Evolutionary conservation across 2,797 vertebrate species (phyloP).

Genomic region (Gastrophryne carolinensis): DNA sequence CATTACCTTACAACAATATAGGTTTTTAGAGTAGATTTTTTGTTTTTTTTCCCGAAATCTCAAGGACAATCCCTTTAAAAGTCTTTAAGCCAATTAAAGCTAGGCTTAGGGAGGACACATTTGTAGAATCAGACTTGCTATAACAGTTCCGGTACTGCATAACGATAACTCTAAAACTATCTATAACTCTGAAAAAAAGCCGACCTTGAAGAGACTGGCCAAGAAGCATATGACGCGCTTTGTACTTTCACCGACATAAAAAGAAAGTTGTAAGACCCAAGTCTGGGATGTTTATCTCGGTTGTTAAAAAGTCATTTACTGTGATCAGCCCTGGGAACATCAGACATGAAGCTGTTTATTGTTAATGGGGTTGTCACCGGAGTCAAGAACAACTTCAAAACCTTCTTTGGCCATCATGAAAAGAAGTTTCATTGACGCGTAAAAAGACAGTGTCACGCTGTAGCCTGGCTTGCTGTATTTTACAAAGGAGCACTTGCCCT

Average conservation of each 20-base stretch:
- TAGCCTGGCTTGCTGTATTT: too few species aligned
- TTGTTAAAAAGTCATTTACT: slow-evolving; percentile 1
- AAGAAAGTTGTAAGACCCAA: background rate
- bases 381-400: background rate
- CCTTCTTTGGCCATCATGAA: background rate
- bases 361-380: slow-evolving; percentile 5
- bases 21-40: too few species aligned
- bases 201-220: background rate
- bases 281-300: slow-evolving; percentile 12
- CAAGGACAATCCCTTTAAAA: too few species aligned
- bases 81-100: too few species aligned
- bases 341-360: slow-evolving; percentile 8
- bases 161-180: background rate
- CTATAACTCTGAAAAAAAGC: background rate
- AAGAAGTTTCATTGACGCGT: background rate
- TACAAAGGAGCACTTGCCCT: too few species aligned
- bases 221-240: background rate
- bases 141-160: too few species aligned
- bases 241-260: background rate
- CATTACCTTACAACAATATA: too few species aligned
- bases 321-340: background rate
- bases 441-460: background rate
- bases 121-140: too few species aligned
- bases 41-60: too few species aligned
- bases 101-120: too few species aligned